Conservation (phyloP, 2,797 vertebrate genomes). For the Danio kyathit region DNA sequence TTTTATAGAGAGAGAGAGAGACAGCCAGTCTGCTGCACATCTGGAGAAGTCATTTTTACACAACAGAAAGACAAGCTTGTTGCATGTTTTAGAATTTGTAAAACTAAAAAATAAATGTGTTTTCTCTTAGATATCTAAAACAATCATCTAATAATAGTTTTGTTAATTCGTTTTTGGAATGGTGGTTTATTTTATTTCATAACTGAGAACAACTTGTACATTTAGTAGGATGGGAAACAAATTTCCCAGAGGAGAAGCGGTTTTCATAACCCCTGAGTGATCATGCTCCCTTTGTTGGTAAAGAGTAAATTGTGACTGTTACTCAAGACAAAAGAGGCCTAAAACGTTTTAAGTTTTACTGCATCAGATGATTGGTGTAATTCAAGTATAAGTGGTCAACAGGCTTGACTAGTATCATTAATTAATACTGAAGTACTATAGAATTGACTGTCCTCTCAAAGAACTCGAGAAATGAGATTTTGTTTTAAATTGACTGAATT, state of each 20-base stretch:
- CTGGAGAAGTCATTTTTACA: constrained; percentile 57
- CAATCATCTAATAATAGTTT: not conserved
- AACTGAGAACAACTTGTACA: not conserved
- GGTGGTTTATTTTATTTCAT: not conserved
- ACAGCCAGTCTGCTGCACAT: constrained; percentile 55
- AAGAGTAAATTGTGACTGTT: not conserved
- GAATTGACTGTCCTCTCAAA: not conserved
- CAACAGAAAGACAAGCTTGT: constrained; percentile 51
- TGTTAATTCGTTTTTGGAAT: not conserved
- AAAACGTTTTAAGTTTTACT: not conserved
- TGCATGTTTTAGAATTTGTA: constrained; percentile 41
- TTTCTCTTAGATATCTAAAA: not conserved
- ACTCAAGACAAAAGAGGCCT: not conserved
- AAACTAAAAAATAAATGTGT: not conserved
- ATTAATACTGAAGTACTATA: not conserved
- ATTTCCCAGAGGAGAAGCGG: not conserved
- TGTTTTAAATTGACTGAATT: not conserved
- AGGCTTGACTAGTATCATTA: not conserved
- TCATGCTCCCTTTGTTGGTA: not conserved
- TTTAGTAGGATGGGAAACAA: not conserved
- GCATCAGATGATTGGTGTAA: not conserved
- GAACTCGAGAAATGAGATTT: too few relatives aligned
- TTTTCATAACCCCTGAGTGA: not conserved
- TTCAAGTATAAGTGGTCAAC: not conserved
- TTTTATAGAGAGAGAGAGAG: constrained; percentile 39